phyloP scores from a whole-genome alignment of 2,113 vertebrate genomes.

The Egretta garzetta region DNA sequence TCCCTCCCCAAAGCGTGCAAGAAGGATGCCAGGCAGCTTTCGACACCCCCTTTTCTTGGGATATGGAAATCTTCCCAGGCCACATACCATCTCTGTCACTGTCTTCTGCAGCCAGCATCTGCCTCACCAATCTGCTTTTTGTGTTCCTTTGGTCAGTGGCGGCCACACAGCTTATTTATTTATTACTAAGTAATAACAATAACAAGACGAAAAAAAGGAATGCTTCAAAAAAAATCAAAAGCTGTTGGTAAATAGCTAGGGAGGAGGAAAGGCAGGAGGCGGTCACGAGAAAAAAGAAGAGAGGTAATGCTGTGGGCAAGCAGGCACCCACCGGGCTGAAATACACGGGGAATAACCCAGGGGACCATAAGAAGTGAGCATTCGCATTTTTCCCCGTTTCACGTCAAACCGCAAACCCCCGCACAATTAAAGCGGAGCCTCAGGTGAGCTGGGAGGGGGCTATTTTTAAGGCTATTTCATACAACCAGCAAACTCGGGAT shows the following conservation, averaged over 20 bases:
- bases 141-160: background rate
- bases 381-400: background rate
- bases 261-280: background rate
- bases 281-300: background rate
- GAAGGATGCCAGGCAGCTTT: background rate
- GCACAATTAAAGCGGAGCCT: background rate
- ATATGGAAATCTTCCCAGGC: background rate
- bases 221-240: background rate
- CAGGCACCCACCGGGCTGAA: background rate
- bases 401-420: background rate
- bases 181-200: background rate
- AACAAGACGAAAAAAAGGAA: background rate
- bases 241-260: background rate
- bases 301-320: background rate
- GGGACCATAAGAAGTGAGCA: no score
- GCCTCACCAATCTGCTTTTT: background rate
- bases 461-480: background rate
- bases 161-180: background rate
- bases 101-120: background rate
- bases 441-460: background rate
- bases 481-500: background rate
- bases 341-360: accelerated
- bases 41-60: no score
- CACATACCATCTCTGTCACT: background rate
- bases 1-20: background rate